Conservation (phyloP, 2,113 vertebrate genomes). For the Seriola dumerili region DNA sequence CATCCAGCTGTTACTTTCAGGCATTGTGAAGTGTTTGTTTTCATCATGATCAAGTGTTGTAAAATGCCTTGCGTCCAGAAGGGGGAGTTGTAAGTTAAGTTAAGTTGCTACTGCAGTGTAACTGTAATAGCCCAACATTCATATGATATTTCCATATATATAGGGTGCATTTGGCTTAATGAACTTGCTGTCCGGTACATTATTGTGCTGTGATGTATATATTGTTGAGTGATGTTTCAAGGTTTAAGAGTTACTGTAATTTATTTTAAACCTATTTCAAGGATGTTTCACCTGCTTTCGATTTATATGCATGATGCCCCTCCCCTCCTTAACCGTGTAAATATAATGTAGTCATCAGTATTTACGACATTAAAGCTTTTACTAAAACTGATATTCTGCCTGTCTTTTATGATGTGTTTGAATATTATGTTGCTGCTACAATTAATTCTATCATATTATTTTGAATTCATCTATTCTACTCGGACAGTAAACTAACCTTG, state of each 20-base stretch:
- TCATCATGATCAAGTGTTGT: no score
- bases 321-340: background rate
- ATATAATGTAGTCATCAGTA: background rate
- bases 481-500: background rate
- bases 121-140: background rate
- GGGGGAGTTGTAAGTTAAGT: constrained; percentile 9
- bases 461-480: background rate
- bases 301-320: background rate
- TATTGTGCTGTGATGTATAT: background rate
- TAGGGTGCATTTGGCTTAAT: background rate
- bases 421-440: background rate
- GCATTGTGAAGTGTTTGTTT: no score
- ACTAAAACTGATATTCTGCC: background rate
- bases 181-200: background rate
- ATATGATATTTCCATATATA: background rate
- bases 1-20: background rate
- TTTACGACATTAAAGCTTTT: background rate
- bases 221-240: background rate
- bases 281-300: background rate
- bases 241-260: background rate
- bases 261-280: background rate
- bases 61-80: constrained; percentile 1
- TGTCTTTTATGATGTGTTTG: background rate
- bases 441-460: background rate
- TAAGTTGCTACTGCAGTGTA: background rate